These are phyloP conservation scores for Epicampocera succincta DNA, from an alignment of 2,888 invertebrate species.

Conservation along the genomic window DNA sequence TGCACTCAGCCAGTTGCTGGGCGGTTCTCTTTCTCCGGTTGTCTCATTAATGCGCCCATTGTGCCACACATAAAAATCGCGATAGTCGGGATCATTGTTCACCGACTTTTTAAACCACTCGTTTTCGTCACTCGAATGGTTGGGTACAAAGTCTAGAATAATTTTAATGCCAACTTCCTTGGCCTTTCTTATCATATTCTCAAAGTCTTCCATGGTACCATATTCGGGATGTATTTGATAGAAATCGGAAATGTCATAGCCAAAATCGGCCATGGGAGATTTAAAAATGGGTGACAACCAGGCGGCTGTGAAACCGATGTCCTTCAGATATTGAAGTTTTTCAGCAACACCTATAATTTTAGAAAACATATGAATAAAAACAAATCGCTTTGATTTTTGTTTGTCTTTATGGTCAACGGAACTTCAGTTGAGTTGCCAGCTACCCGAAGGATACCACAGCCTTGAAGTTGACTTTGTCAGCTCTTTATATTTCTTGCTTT, in stretches of 20 bases:
- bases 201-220: constrained; percentile 88
- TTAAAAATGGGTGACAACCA: constrained; percentile 89
- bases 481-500: not conserved
- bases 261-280: constrained; percentile 90
- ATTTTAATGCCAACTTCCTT: constrained; percentile 82
- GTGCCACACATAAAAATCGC: constrained; percentile 90
- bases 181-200: constrained; percentile 84
- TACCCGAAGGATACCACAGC: too few relatives aligned
- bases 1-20: constrained; percentile 83
- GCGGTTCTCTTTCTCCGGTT: constrained; percentile 80
- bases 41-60: constrained; percentile 79
- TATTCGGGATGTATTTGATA: constrained; percentile 86
- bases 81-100: constrained; percentile 84
- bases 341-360: constrained; percentile 83
- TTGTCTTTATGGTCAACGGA: too few relatives aligned
- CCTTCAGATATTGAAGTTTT: constrained; percentile 85
- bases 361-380: not conserved
- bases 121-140: constrained; percentile 88
- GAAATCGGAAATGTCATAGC: constrained; percentile 89
- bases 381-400: too few relatives aligned
- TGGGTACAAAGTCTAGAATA: constrained; percentile 83
- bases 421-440: too few relatives aligned
- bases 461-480: too few relatives aligned
- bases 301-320: constrained; percentile 86
- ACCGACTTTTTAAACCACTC: constrained; percentile 92